Conservation (phyloP, 2,797 vertebrate genomes). For the Hozukius guyotensis region DNA sequence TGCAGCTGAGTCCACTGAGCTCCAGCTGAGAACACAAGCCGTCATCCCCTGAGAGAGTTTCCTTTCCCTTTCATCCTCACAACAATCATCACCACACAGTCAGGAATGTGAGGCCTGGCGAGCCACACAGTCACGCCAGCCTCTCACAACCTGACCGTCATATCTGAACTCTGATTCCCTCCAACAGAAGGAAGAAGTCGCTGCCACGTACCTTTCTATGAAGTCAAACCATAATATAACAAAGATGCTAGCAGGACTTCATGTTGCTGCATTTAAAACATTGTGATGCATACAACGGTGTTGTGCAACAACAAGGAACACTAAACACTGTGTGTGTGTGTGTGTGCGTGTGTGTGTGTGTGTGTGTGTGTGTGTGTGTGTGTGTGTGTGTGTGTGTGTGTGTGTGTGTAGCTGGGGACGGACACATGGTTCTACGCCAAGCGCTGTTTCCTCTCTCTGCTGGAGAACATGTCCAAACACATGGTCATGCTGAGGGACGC, state of each 20-base stretch:
- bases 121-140: neutral
- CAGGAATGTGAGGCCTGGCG: slow-evolving; percentile 19
- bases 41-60: slow-evolving; percentile 13
- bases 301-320: neutral
- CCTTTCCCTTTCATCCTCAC: neutral
- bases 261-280: neutral
- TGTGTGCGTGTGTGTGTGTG: slow-evolving; percentile 41
- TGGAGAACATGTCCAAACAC: slow-evolving; percentile 98
- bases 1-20: slow-evolving; percentile 60
- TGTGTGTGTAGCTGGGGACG: slow-evolving; percentile 85
- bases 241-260: neutral
- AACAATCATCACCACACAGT: neutral
- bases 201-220: neutral
- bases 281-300: neutral
- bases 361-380: slow-evolving; percentile 8
- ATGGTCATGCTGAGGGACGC: slow-evolving; percentile 90
- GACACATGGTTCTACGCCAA: slow-evolving; percentile 99
- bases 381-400: slow-evolving; percentile 30
- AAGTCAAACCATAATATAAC: neutral
- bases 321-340: slow-evolving; percentile 1
- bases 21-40: slow-evolving; percentile 61
- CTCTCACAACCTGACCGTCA: neutral
- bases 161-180: neutral
- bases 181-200: neutral
- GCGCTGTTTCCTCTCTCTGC: slow-evolving; percentile 93